Evolutionary conservation across 1,140 invertebrate genomes (phyloP).

Genomic region (Achroia grisella): DNA sequence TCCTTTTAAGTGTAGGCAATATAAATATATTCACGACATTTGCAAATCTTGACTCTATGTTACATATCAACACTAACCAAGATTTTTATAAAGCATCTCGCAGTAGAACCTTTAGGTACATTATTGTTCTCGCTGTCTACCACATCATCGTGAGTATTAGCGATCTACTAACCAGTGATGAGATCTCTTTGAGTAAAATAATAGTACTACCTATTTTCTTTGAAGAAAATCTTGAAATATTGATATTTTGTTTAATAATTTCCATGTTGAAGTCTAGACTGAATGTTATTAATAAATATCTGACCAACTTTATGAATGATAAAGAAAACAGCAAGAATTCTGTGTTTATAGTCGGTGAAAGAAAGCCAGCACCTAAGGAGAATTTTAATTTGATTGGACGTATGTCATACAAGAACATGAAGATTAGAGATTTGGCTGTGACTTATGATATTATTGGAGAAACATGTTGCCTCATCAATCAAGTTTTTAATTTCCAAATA

Average conservation of each 20-base stretch:
- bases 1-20: constrained; percentile 16
- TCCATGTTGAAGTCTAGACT: constrained; percentile 26
- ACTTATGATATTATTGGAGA: constrained; percentile 35
- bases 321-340: constrained; percentile 11
- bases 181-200: constrained; percentile 5
- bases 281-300: constrained; percentile 29
- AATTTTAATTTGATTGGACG: constrained; percentile 27
- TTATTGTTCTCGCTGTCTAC: neutral
- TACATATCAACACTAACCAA: constrained; percentile 20
- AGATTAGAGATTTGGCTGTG: constrained; percentile 29
- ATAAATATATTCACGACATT: constrained; percentile 26
- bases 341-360: constrained; percentile 12
- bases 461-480: constrained; percentile 28
- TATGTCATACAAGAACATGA: constrained; percentile 21
- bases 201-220: constrained; percentile 25
- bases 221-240: constrained; percentile 32
- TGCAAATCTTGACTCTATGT: constrained; percentile 22
- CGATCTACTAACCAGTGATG: constrained; percentile 9
- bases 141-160: constrained; percentile 7
- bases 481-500: constrained; percentile 41
- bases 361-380: constrained; percentile 7
- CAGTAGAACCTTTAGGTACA: neutral
- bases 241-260: constrained; percentile 35
- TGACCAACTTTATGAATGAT: constrained; percentile 25
- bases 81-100: constrained; percentile 25